phyloP scores from a whole-genome alignment of 2,888 invertebrate genomes.

The Callyntrura sp. region DNA sequence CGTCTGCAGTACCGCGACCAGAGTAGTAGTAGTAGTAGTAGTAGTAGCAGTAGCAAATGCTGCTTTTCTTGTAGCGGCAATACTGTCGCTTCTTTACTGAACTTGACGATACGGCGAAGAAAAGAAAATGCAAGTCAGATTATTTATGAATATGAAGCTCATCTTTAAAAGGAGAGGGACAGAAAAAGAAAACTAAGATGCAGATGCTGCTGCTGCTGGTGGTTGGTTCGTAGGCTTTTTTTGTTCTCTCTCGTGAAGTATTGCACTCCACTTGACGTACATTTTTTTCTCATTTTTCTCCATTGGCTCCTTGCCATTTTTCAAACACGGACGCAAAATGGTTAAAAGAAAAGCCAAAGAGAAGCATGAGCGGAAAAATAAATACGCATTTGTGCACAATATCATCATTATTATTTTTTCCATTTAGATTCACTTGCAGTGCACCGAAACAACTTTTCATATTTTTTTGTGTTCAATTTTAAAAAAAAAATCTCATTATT shows the following conservation, averaged over 20 bases:
- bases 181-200: constrained; percentile 39
- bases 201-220: constrained; percentile 9
- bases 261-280: constrained; percentile 10
- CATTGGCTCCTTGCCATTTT: constrained; percentile 49
- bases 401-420: background rate
- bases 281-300: constrained; percentile 29
- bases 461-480: background rate
- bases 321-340: constrained; percentile 12
- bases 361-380: constrained; percentile 19
- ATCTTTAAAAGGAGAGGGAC: constrained; percentile 65
- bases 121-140: constrained; percentile 67
- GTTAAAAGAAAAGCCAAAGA: constrained; percentile 8
- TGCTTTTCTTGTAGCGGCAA: background rate
- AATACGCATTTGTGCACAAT: constrained; percentile 19
- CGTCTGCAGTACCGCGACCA: background rate
- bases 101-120: background rate
- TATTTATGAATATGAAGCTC: constrained; percentile 82
- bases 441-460: background rate
- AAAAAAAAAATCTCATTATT: background rate
- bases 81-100: background rate
- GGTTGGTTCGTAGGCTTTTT: constrained; percentile 4
- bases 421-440: constrained; percentile 8
- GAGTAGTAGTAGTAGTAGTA: background rate
- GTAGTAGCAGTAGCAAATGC: background rate
- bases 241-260: background rate